These are phyloP conservation scores for Alligator sinensis DNA, from an alignment of 2,113 vertebrate genomes.

Conservation along the genomic window DNA sequence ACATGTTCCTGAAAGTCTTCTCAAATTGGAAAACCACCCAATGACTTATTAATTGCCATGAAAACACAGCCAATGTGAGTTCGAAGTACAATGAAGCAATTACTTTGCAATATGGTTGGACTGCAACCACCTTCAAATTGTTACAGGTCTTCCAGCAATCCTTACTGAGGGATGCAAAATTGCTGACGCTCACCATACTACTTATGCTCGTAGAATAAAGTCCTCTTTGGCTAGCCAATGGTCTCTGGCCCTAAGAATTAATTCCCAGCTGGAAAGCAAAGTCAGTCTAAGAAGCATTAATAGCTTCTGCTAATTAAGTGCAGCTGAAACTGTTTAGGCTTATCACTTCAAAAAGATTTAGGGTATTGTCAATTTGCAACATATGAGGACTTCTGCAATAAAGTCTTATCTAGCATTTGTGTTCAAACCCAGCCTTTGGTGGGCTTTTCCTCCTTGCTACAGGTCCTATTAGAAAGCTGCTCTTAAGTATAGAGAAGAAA, in stretches of 20 bases:
- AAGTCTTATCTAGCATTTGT: not conserved
- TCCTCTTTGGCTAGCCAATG: not conserved
- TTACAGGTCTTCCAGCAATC: not conserved
- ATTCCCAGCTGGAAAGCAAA: not conserved
- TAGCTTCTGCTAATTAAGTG: not conserved
- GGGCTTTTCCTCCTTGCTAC: not conserved
- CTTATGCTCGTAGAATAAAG: not conserved
- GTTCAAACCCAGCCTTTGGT: not conserved
- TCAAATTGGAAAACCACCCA: not conserved
- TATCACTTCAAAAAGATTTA: not conserved
- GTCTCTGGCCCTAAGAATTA: accelerated
- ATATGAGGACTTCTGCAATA: constrained; percentile 39
- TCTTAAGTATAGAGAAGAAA: not conserved
- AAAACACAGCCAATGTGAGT: not conserved
- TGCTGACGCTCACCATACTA: not conserved
- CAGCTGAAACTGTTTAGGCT: not conserved
- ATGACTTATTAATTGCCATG: not conserved
- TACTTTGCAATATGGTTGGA: not conserved
- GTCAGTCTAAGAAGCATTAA: not conserved
- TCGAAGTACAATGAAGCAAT: not conserved
- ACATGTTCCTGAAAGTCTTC: not conserved
- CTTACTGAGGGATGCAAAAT: not conserved
- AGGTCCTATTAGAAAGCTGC: not conserved
- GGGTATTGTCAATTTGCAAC: not conserved
- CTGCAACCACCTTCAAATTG: not conserved